Base-by-base conservation (phyloP, 2,113 vertebrate species). In the Glareola pratincola region DNA sequence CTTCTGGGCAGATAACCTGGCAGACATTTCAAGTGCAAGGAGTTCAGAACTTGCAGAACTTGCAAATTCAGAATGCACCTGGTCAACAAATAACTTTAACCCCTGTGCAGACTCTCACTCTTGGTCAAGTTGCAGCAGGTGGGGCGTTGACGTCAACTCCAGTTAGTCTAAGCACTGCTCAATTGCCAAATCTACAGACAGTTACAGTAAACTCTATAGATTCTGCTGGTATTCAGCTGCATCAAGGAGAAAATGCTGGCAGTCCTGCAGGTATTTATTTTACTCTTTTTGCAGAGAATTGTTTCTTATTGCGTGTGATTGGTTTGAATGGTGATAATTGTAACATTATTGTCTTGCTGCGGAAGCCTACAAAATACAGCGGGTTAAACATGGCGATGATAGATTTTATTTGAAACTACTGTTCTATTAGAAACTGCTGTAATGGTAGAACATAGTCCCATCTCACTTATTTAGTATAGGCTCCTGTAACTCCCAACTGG, bases 21-120 rank as follows among this genome's bases (percentile, higher is more conserved):
- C 99, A 99, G 96, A 99, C 99, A 59, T 99, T 99, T 98, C 99
- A 99, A 98, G 99, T 99, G 95, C 99, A 99, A 97, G 99, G 99
- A 84, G 99, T 99, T 80, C 99, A 99, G 97, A 99, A 99, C 96
- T 99, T 99, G 95, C 99, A 99, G 98, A 99, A 99, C 97, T 98
- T 99, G 90, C 99, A 99, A 98, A 99, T 99, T 97, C 99, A 99
- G 96, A 99, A 99, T 95, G 98, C 99, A 45, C 98, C 98, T 83
- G 98, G 99, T 90, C 99, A 99, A 96, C 99, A 99, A 97, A 99
- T 99, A 97, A 99, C 99, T 64, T 98, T 99, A 96, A 99, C 99
- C 54, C 99, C 99, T 60, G 98, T 99, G 95, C 99, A 99, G 98
- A 99, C 99, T 41, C 98, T 99, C 94, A 99, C 99, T 29, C 98